Evolutionary conservation across 2,888 invertebrate genomes (phyloP).

Genomic region (Hybos culiciformis): DNA sequence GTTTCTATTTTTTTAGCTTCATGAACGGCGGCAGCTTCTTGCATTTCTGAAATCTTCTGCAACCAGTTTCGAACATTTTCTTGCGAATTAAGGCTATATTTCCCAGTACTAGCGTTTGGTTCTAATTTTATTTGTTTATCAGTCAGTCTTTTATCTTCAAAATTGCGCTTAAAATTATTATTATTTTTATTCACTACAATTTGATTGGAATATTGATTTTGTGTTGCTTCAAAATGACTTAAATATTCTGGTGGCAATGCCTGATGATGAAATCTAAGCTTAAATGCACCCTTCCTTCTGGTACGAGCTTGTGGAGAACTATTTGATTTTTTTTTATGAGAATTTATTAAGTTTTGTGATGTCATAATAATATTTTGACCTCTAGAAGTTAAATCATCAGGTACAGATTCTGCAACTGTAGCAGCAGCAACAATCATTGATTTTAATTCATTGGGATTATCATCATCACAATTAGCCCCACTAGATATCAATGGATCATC

Average conservation of each 20-base stretch:
- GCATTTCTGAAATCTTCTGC: conserved; percentile 58
- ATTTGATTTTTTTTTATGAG: neutral
- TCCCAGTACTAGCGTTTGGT: conserved; percentile 1
- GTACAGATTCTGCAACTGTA: conserved; percentile 1
- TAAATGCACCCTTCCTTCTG: conserved; percentile 43
- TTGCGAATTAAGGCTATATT: conserved; percentile 35
- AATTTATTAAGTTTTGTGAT: neutral
- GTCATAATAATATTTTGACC: neutral
- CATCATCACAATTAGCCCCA: conserved; percentile 29
- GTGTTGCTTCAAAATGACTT: conserved; percentile 62
- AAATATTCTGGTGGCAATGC: conserved; percentile 65
- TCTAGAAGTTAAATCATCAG: neutral
- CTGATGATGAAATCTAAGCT: conserved; percentile 68
- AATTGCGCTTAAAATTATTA: conserved; percentile 6
- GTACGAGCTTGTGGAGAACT: conserved; percentile 21
- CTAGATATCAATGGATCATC: conserved; percentile 35
- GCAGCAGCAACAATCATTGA: conserved; percentile 22
- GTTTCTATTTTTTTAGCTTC: neutral
- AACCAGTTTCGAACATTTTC: conserved; percentile 63
- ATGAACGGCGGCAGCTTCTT: conserved; percentile 33
- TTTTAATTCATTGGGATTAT: conserved; percentile 26
- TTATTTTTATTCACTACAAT: conserved; percentile 12
- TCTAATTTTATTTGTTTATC: conserved; percentile 2
- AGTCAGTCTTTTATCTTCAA: neutral
- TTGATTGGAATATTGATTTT: conserved; percentile 30